Evolutionary conservation across 2,888 invertebrate genomes (phyloP).

Genomic region (Odiellus spinosus): DNA sequence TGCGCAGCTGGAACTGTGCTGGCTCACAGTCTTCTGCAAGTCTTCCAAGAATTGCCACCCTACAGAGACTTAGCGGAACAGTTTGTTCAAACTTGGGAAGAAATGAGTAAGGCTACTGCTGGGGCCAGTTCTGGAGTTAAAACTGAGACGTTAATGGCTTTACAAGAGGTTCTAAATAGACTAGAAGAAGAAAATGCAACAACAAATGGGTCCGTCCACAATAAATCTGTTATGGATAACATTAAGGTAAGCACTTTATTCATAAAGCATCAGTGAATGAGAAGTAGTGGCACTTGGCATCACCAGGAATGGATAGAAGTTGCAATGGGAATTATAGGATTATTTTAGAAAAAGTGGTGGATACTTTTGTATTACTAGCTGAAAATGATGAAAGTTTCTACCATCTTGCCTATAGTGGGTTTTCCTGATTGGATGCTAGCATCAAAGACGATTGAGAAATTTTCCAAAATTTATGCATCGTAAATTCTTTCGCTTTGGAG

Average conservation of each 20-base stretch:
- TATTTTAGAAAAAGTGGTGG: too few relatives aligned
- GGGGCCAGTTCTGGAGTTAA: conserved; percentile 19
- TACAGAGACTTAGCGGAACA: conserved; percentile 11
- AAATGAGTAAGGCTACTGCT: conserved; percentile 17
- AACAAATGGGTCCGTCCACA: too few relatives aligned
- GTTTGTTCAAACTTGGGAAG: conserved; percentile 17
- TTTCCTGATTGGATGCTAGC: too few relatives aligned
- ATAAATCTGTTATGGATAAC: neutral
- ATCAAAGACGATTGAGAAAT: too few relatives aligned
- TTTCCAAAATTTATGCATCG: too few relatives aligned
- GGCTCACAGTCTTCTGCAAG: conserved; percentile 11
- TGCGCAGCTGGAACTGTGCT: conserved; percentile 15
- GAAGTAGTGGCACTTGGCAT: neutral
- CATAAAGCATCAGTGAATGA: neutral
- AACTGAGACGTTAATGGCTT: conserved; percentile 18
- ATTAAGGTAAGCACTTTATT: neutral
- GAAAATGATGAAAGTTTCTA: too few relatives aligned
- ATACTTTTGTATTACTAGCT: too few relatives aligned
- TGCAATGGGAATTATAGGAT: too few relatives aligned
- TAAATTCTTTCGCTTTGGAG: too few relatives aligned
- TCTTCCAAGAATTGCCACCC: conserved; percentile 10
- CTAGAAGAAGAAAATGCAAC: conserved; percentile 9
- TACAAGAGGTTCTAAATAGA: conserved; percentile 17
- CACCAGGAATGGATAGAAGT: too few relatives aligned
- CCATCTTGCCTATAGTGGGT: too few relatives aligned